A percentile compares a stretch with the other conserved stretches of the same genome.
Conservation (phyloP, 92 coral and sea anemone genomes). For the Actinostola sp. region DNA sequence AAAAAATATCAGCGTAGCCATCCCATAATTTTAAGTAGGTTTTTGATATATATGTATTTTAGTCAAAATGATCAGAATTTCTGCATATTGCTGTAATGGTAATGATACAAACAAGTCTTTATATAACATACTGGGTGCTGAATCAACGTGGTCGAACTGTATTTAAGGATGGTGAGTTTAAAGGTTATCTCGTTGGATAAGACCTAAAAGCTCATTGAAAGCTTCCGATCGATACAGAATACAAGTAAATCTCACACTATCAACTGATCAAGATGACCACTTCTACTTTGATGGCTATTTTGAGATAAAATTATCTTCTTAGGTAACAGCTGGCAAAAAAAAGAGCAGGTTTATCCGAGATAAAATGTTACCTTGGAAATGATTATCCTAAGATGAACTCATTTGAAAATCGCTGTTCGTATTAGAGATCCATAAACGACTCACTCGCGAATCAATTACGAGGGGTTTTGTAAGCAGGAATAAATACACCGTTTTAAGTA, state of each 20-base stretch:
- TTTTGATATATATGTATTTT: no score
- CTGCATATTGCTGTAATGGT: no score
- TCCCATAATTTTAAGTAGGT: no score
- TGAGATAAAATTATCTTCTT: constrained; percentile 2
- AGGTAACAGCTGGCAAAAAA: not conserved
- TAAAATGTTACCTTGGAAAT: not conserved
- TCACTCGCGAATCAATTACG: no score
- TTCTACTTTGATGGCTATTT: not conserved
- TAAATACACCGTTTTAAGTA: not conserved
- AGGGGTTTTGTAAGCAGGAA: not conserved
- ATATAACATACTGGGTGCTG: no score
- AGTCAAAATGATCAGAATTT: no score
- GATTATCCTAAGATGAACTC: not conserved
- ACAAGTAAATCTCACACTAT: constrained; percentile 1
- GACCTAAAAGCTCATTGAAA: not conserved
- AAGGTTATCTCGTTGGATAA: not conserved
- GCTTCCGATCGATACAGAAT: not conserved
- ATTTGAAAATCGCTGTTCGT: no score
- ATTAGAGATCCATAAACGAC: no score
- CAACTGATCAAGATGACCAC: not conserved
- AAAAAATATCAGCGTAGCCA: no score
- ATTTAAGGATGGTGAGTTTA: no score
- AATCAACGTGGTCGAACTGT: no score
- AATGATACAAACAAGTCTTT: no score
- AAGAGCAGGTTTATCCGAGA: not conserved